Evolutionary conservation across 1,140 invertebrate species (phyloP).

Genomic region (Mycetomoellerius zeteki): DNA sequence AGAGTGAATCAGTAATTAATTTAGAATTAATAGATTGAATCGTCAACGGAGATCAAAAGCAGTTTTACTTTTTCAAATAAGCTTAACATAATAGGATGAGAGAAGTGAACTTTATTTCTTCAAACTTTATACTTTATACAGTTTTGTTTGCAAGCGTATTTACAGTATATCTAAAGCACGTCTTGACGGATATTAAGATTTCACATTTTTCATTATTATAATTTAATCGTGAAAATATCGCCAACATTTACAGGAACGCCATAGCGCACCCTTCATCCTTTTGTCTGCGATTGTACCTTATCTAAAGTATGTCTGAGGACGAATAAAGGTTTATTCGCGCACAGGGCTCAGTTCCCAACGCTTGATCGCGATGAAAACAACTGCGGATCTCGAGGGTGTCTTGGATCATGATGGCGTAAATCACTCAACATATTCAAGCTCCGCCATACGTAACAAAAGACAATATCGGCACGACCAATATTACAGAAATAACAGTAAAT

Average conservation of each 20-base stretch:
- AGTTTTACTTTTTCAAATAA: not conserved
- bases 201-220: not conserved
- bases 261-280: slow-evolving; percentile 24
- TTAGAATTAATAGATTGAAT: not conserved
- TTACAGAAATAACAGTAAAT: not conserved
- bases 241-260: not conserved
- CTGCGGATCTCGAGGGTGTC: slow-evolving; percentile 36
- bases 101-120: not conserved
- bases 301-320: slow-evolving; percentile 53
- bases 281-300: slow-evolving; percentile 45
- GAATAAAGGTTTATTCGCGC: slow-evolving; percentile 58
- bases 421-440: not conserved
- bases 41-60: not conserved
- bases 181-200: not conserved
- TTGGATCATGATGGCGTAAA: not conserved
- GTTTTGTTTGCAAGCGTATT: not conserved
- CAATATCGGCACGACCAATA: not conserved
- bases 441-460: not conserved
- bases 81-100: not conserved
- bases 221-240: not conserved
- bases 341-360: slow-evolving; percentile 47
- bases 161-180: not conserved
- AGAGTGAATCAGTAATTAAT: not conserved
- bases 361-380: slow-evolving; percentile 43
- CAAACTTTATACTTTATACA: not conserved